Conservation (phyloP, 2,113 vertebrate species). For the Penelope pileata region DNA sequence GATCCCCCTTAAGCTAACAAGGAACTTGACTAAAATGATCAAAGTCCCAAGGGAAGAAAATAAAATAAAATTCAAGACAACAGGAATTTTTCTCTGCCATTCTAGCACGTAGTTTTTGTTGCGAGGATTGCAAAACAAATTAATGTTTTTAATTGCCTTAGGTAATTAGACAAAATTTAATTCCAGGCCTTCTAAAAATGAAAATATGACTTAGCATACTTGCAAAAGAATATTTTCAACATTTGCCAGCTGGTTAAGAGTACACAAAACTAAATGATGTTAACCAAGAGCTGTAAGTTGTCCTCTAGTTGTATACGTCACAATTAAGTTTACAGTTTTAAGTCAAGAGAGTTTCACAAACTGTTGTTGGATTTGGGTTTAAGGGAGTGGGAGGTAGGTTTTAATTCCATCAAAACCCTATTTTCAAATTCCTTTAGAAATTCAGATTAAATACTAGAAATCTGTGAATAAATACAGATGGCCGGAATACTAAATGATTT, state of each 20-base stretch:
- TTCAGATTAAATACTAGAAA: neutral
- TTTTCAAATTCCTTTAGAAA: neutral
- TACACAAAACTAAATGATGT: neutral
- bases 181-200: neutral
- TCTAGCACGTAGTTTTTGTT: neutral
- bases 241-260: neutral
- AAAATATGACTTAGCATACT: neutral
- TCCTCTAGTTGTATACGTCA: neutral
- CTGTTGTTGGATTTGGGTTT: neutral
- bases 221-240: neutral
- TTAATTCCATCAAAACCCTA: neutral
- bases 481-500: slow-evolving; percentile 35
- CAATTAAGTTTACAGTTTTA: neutral
- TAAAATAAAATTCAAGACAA: neutral
- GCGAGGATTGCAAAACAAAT: neutral
- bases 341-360: neutral
- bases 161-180: neutral
- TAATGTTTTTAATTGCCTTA: neutral
- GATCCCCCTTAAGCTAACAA: neutral
- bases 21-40: neutral
- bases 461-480: slow-evolving; percentile 50
- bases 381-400: no score
- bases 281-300: neutral
- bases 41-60: neutral
- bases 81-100: neutral